Evolutionary conservation across 2,888 invertebrate genomes (phyloP), one percentile per base, ranked within the genome.

Genomic region (Thymelicus lineola): DNA sequence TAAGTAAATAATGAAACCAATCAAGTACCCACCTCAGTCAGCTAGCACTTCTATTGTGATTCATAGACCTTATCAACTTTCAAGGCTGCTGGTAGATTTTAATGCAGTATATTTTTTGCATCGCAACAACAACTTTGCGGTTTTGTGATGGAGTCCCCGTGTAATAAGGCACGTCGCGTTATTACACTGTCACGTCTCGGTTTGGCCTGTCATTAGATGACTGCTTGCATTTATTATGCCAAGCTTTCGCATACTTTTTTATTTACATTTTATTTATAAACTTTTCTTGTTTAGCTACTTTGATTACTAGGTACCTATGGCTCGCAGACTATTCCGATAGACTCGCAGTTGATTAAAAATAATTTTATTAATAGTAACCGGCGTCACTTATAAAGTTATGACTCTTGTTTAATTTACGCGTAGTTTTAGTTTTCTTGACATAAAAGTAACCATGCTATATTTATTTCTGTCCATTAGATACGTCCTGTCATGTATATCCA

Each of bases 211-310:
- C 57, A 69, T 69, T 69, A 48, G 15, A 69, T 63, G 72, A 75
- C 78, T 77, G 83, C 86, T 86, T 83, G 82, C 80, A 78, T 84
- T 83, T 86, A 84, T 86, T 83, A 75, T 72, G 64, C 64, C 50
- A 73, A 82, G 82, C 84, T 85, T 85, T 87, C 80, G 79, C 76
- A 75, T 74, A 53, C 72, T 66, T 74, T 75, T 70, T 65, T 71
- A 2, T 71, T 65, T 70, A 6, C 6, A 36, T 20, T n/a, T 55
- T 53, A 36, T 38, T 14, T 48, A 20, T 35, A 15, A 55, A 1
- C 35, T 45, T n/a, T 42, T 60, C 20, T 17, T 42, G 42, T 5
- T 28, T 28, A 42, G 42, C 10, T 42, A 42, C 10, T 42, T 42
- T 9, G 10, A 42, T 10, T 42, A 42, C 42, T 10, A 10, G 42